These are phyloP conservation scores for Pluvianellus socialis DNA, from an alignment of 2,113 vertebrate species.

Conservation along the genomic window DNA sequence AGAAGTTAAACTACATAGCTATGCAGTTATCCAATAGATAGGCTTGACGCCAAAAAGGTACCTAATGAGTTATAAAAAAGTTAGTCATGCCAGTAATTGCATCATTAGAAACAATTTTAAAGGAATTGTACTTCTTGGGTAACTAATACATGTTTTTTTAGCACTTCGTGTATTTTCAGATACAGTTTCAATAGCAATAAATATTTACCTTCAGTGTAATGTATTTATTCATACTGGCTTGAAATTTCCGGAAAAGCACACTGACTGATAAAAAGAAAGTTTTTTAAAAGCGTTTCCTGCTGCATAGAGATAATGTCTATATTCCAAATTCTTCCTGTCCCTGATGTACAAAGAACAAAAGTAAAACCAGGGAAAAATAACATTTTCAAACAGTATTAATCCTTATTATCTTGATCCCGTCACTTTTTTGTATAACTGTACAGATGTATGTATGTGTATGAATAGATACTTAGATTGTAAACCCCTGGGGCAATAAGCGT, in stretches of 20 bases:
- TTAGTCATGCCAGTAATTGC: slow-evolving; percentile 45
- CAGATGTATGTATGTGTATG: not conserved
- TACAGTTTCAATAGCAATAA: not conserved
- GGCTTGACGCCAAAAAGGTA: slow-evolving; percentile 23
- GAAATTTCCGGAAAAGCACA: not conserved
- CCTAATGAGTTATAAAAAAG: slow-evolving; percentile 57
- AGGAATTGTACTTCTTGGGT: not conserved
- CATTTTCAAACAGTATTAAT: not conserved
- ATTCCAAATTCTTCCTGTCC: not conserved
- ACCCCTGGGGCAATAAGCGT: not conserved
- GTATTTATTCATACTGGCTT: not conserved
- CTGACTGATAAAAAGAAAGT: not conserved
- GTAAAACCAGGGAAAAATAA: not conserved
- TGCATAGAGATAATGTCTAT: not conserved
- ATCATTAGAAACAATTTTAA: slow-evolving; percentile 29
- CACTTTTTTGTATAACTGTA: not conserved
- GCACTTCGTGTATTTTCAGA: slow-evolving; percentile 8
- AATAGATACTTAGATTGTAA: not conserved
- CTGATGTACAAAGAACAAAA: not conserved
- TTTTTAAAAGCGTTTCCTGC: not conserved
- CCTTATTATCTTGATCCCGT: not conserved
- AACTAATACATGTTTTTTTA: not conserved
- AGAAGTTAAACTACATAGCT: slow-evolving; percentile 22
- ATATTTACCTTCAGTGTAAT: not conserved
- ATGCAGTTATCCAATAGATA: slow-evolving; percentile 39